Evolutionary conservation across 2,113 vertebrate genomes (phyloP), one percentile per base, ranked within the genome.

Genomic region (Rhinolophus sinicus): DNA sequence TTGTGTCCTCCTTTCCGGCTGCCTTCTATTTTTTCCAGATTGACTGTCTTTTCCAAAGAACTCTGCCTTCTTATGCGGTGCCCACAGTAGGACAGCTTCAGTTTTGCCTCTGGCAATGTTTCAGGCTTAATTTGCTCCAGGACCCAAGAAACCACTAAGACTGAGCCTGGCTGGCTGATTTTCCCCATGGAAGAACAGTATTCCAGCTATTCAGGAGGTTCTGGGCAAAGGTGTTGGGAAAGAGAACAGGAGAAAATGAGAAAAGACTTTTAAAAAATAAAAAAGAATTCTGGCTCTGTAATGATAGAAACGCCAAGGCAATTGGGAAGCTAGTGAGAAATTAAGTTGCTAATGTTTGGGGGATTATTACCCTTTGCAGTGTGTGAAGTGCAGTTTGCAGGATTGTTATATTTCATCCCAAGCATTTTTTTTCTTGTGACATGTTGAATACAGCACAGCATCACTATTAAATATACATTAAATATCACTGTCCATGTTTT

Each of bases 401-500:
- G 35, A 86, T 4, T 84, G 58, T 90, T 52, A 28, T 88, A 19
- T 93, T 94, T 97, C 62, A 89, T 75, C 24, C 44, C 64, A 38
- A 88, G 64, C 33, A 91, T 16, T 67, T 92, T 94, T 64, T 83
- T 75, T 90, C 62, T 94, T 94, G 62, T 94, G 96, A 93, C 67
- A 73, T 83, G 77, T 91, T 86, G 94, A 91, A 91, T 89, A 91
- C 52, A 91, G 91, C 60, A 94, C 65, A 77, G 44, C 60, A 18
- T 93, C 86, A 72, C 56, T 96, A 78, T 83, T 86, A 96, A 50
- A 50, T 50, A 93, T 88, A 50, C 86, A 89, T 97, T 94, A 94
- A 93, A 83, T 87, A 92, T 96, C 78, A 87, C 64, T 94, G 86
- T 91, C 88, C 60, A 14, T 96, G 47, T 92, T 96, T 95, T 89